A percentile compares a stretch with the other conserved stretches of the same genome.
phyloP scores from a whole-genome alignment of 2,888 invertebrate species.

The Horisme vitalbata region DNA sequence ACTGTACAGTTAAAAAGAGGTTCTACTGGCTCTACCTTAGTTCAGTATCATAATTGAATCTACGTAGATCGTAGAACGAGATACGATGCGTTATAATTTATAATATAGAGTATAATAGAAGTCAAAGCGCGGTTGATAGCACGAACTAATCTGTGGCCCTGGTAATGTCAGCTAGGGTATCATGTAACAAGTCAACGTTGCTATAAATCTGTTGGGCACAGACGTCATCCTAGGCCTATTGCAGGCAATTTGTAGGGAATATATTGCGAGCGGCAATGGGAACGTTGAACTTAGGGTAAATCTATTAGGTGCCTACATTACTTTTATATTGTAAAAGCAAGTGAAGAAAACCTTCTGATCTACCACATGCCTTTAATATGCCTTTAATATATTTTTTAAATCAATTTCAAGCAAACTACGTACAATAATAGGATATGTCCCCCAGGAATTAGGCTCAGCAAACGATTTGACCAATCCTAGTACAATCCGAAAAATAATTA shows the following conservation, averaged over 20 bases:
- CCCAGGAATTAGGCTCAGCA: no score
- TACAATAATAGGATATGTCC: no score
- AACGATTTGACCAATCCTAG: no score
- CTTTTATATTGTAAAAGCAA: no score
- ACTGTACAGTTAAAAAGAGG: no score
- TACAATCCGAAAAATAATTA: no score
- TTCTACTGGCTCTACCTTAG: no score
- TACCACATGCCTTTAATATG: no score
- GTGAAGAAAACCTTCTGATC: no score
- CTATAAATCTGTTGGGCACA: slow-evolving; percentile 62
- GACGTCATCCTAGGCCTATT: slow-evolving; percentile 61
- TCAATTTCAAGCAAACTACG: no score
- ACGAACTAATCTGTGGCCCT: slow-evolving; percentile 10
- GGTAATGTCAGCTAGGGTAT: slow-evolving; percentile 45
- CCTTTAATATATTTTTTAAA: no score
- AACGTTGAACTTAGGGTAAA: slow-evolving; percentile 12
- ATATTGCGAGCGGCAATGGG: slow-evolving; percentile 37
- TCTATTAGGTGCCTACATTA: not conserved
- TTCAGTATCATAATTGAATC: not conserved
- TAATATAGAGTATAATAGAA: not conserved
- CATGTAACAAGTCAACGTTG: slow-evolving; percentile 65
- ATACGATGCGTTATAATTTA: slow-evolving; percentile 7
- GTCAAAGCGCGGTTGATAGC: slow-evolving; percentile 12
- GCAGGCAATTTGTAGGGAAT: slow-evolving; percentile 51
- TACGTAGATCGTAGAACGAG: slow-evolving; percentile 6